Evolutionary conservation across 2,888 invertebrate genomes (phyloP).

Genomic region (Crematogaster levior): DNA sequence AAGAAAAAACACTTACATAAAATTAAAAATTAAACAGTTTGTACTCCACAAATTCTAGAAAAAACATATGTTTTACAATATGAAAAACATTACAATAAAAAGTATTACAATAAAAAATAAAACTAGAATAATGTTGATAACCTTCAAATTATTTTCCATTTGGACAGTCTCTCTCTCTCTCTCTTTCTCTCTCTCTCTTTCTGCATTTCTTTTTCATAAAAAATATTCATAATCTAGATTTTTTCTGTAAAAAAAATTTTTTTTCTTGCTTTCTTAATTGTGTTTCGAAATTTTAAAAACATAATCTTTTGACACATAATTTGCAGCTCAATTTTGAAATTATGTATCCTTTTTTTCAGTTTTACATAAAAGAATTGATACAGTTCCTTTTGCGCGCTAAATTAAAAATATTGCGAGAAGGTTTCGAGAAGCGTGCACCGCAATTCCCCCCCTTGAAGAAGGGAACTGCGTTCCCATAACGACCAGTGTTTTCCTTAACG

Average conservation of each 20-base stretch:
- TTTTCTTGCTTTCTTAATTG: too few relatives aligned
- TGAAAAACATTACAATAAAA: too few relatives aligned
- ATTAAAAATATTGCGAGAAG: slow-evolving; percentile 8
- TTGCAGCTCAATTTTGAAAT: not conserved
- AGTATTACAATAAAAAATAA: not conserved
- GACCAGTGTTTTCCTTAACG: slow-evolving; percentile 77
- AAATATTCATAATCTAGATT: not conserved
- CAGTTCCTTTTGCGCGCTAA: not conserved
- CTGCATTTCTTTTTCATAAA: not conserved
- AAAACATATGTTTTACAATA: not conserved
- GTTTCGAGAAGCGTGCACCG: not conserved
- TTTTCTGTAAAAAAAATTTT: not conserved
- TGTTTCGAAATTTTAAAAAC: not conserved
- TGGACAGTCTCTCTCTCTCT: too few relatives aligned
- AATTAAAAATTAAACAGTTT: not conserved
- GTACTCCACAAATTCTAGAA: not conserved
- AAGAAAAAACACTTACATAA: not conserved
- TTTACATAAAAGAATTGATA: not conserved
- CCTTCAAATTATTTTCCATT: not conserved
- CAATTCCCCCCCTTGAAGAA: not conserved
- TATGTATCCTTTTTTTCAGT: not conserved
- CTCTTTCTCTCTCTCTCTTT: too few relatives aligned
- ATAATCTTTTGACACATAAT: not conserved
- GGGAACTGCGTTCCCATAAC: slow-evolving; percentile 75
- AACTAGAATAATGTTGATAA: not conserved